These are phyloP conservation scores for Lutraria lutraria DNA, from an alignment of 2,888 invertebrate species.

Conservation along the genomic window DNA sequence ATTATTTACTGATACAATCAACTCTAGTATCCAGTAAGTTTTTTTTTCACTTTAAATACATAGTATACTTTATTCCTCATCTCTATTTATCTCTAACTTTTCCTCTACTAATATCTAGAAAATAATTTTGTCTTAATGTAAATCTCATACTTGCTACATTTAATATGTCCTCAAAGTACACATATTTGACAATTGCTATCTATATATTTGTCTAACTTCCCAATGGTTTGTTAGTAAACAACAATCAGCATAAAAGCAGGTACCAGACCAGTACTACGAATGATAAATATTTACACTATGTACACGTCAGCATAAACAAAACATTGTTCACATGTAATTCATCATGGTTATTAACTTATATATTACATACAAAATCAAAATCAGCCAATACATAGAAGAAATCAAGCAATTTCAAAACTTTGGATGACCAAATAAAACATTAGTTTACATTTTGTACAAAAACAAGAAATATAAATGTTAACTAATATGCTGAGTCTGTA, in stretches of 20 bases:
- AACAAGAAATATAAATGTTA: background rate
- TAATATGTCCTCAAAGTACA: background rate
- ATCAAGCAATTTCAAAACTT: background rate
- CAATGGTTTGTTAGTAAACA: background rate
- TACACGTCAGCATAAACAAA: slow-evolving; percentile 6
- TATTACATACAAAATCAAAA: background rate
- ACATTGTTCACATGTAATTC: background rate
- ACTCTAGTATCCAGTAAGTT: background rate
- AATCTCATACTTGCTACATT: background rate
- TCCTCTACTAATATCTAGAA: background rate
- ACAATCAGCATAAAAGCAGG: background rate
- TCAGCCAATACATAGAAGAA: background rate
- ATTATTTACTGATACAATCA: background rate
- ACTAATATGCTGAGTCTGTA: background rate
- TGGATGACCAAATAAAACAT: background rate
- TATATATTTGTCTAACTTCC: background rate
- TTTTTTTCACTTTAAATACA: background rate
- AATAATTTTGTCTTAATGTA: background rate
- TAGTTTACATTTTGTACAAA: background rate
- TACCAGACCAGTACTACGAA: background rate
- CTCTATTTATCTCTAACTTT: background rate
- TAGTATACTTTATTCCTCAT: background rate
- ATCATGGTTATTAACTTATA: slow-evolving; percentile 17
- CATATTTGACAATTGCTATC: background rate
- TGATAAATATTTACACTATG: slow-evolving; percentile 6